Evolutionary conservation across 2,797 vertebrate genomes (phyloP).

Genomic region (Agapornis canus): DNA sequence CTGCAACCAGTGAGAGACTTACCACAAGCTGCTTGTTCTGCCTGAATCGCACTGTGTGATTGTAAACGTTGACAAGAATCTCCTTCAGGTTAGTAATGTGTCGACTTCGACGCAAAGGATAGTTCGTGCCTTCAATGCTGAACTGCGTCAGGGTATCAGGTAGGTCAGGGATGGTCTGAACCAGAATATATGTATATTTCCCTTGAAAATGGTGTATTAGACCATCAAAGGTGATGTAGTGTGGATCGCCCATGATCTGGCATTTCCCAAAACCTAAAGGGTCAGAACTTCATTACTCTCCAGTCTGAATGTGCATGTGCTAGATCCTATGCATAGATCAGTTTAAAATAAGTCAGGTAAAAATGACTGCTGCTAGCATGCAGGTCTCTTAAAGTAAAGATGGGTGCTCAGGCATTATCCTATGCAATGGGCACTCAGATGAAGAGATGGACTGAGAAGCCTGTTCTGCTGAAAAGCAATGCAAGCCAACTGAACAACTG

Average conservation of each 20-base stretch:
- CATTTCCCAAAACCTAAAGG: conserved; percentile 74
- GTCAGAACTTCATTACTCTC: not conserved
- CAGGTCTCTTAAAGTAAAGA: not conserved
- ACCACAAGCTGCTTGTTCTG: conserved; percentile 76
- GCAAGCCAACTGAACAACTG: not conserved
- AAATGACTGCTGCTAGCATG: not conserved
- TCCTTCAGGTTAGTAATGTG: conserved; percentile 59
- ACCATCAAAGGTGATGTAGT: conserved; percentile 83
- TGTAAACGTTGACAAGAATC: conserved; percentile 82
- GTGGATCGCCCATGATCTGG: conserved; percentile 71
- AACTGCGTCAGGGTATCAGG: conserved; percentile 75
- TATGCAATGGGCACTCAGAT: not conserved
- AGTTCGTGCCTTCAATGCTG: conserved; percentile 79
- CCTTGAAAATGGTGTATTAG: conserved; percentile 81
- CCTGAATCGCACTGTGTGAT: conserved; percentile 80
- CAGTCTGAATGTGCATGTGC: not conserved
- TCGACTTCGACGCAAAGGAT: not conserved
- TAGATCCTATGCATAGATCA: not conserved
- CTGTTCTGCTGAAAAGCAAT: not conserved
- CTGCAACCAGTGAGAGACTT: conserved; percentile 43
- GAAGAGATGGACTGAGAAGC: not conserved
- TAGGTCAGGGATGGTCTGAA: conserved; percentile 70
- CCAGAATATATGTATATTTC: conserved; percentile 77
- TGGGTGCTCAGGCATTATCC: not conserved
- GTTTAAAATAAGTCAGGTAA: not conserved